A percentile compares a stretch with the other conserved stretches of the same genome.
Evolutionary conservation across 23 tunicate species (phyloP).

Genomic region (Trididemnum clinides): DNA sequence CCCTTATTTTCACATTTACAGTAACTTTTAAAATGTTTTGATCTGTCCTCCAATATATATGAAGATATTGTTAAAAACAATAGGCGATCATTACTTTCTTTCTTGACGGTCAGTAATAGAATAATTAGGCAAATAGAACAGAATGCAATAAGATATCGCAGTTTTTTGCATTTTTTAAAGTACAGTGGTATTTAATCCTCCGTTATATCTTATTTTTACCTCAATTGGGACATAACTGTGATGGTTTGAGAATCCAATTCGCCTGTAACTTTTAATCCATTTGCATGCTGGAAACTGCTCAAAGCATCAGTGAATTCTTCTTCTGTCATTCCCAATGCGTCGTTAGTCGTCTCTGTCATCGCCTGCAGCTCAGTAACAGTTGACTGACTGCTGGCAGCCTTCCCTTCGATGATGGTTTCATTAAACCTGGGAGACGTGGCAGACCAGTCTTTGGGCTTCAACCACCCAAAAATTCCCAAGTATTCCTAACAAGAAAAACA

Average conservation of each 20-base stretch:
- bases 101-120: no score
- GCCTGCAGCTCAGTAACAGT: neutral
- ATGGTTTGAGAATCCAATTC: conserved; percentile 63
- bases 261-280: conserved; percentile 70
- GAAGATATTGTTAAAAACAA: no score
- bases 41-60: no score
- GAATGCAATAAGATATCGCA: no score
- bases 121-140: no score
- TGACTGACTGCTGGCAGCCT: neutral
- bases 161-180: no score
- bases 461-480: conserved; percentile 75
- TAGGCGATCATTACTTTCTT: no score
- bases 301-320: conserved; percentile 58
- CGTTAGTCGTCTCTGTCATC: neutral
- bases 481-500: no score
- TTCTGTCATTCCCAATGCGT: neutral
- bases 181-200: no score
- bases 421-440: conserved; percentile 46
- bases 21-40: no score
- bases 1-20: no score
- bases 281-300: conserved; percentile 61
- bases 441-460: conserved; percentile 69
- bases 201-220: no score
- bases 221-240: conserved; percentile 56
- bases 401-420: conserved; percentile 23